Base-by-base conservation (phyloP, 2,888 invertebrate species). In the Standfussiana lucernea region DNA sequence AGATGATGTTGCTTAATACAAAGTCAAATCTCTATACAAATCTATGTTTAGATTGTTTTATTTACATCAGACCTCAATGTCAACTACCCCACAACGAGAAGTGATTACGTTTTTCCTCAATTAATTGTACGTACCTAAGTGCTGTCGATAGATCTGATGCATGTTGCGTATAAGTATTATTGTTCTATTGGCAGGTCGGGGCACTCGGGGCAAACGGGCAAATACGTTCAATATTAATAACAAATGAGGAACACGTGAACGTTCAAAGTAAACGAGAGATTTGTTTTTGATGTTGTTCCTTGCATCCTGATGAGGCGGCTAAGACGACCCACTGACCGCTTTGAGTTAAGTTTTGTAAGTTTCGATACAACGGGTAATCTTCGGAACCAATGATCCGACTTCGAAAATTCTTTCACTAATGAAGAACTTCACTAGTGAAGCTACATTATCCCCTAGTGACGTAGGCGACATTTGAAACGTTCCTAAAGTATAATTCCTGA, bases 231-330 rank as follows among this genome's bases (percentile, higher is more conserved):
- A 65, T 64, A n/a, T n/a, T n/a, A n/a, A 50, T 79, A 35, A 68
- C 50, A 69, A 80, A 75, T 53, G 28, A 59, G 61, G 69, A 59
- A 61, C 80, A 75, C 79, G 67, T 56, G 79, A 68, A 40, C 21
- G 15, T n/a, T 40, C 67, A 56, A 74, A 56, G 67, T 74, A n/a
- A 37, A 2, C 8, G 7, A 21, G 32, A 53, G 24, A 28, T 45
- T 15, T 47, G 4, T n/a, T 35, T 50, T 50, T 68, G 56, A 42
- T 35, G 32, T 37, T 50, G 28, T 18, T 47, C 28, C 32, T 47
- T 40, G 40, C 47, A 75, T 59, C 28, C 18, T 6, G 7, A 56
- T 28, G 28, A 5, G 28, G 15, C 28, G 56, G 56, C 28, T 28
- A 56, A 56, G 28, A 56, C 56, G 15, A 56, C 7, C 28, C 7